These are phyloP conservation scores for Tursiops truncatus DNA, from an alignment of 2,113 vertebrate genomes.

Conservation along the genomic window DNA sequence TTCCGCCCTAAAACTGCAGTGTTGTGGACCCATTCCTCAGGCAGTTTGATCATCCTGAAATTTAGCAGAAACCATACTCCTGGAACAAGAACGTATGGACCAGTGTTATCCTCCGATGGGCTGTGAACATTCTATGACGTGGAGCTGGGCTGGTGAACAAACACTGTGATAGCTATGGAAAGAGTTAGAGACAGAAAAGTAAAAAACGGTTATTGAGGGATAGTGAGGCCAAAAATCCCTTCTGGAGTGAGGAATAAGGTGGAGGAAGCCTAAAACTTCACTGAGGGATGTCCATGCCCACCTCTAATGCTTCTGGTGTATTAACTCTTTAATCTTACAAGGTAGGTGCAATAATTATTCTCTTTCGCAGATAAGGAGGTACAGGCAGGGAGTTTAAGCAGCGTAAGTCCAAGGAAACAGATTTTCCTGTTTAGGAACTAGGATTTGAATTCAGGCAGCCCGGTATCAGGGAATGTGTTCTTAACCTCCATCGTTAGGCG, in stretches of 20 bases:
- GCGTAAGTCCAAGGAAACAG: not conserved
- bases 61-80: not conserved
- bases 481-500: not conserved
- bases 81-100: not conserved
- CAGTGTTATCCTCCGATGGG: fast-evolving
- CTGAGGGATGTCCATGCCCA: not conserved
- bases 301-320: not conserved
- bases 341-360: not conserved
- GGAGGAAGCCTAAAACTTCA: not conserved
- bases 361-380: not conserved
- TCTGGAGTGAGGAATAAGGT: not conserved
- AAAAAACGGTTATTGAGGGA: not conserved
- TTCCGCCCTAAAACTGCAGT: not conserved
- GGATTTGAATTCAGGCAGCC: not conserved
- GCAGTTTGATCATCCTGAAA: not conserved
- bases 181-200: not conserved
- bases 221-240: not conserved
- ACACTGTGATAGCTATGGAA: not conserved
- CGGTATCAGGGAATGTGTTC: not conserved
- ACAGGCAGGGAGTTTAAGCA: not conserved
- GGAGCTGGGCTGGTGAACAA: not conserved
- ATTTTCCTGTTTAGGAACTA: too few species aligned
- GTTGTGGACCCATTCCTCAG: not conserved
- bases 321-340: not conserved
- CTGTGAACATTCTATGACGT: not conserved